Percentiles rank a stretch among this genome's conserved stretches.
These are phyloP conservation scores for Drosophila subsilvestris DNA, from an alignment of 2,888 invertebrate genomes.

Conservation along the genomic window DNA sequence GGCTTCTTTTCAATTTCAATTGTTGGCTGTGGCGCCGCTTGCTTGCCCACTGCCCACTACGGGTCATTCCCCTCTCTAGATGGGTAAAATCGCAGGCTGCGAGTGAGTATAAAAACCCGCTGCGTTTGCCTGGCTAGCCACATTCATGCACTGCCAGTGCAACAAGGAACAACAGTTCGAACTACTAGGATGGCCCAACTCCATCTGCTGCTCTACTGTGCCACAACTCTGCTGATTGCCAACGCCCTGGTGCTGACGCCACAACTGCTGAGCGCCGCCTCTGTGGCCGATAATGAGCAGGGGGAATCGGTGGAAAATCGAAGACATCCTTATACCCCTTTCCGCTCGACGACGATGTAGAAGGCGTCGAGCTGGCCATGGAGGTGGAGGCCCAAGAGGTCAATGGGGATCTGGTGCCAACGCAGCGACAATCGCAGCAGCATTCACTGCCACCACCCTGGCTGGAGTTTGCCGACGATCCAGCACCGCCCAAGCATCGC, in stretches of 20 bases:
- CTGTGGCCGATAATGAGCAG: constrained; percentile 37
- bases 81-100: neutral
- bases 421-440: constrained; percentile 25
- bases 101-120: constrained; percentile 59
- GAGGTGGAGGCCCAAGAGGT: constrained; percentile 56
- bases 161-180: constrained; percentile 13
- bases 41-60: constrained; percentile 5
- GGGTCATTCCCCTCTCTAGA: neutral
- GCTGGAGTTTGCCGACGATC: constrained; percentile 69
- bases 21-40: constrained; percentile 52
- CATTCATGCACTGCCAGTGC: constrained; percentile 52
- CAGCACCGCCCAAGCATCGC: constrained; percentile 52
- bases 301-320: constrained; percentile 54
- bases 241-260: constrained; percentile 70
- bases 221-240: constrained; percentile 58
- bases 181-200: constrained; percentile 65
- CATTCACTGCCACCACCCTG: constrained; percentile 66
- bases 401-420: constrained; percentile 26
- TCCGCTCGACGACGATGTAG: constrained; percentile 61
- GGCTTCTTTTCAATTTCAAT: constrained; percentile 75
- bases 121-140: constrained; percentile 32
- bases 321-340: constrained; percentile 66
- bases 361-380: constrained; percentile 69
- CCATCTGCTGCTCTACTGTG: constrained; percentile 65
- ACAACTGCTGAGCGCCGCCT: constrained; percentile 59